A percentile compares a stretch with the other conserved stretches of the same genome.
Conservation (phyloP, 2,113 vertebrate genomes). For the Cromileptes altivelis region DNA sequence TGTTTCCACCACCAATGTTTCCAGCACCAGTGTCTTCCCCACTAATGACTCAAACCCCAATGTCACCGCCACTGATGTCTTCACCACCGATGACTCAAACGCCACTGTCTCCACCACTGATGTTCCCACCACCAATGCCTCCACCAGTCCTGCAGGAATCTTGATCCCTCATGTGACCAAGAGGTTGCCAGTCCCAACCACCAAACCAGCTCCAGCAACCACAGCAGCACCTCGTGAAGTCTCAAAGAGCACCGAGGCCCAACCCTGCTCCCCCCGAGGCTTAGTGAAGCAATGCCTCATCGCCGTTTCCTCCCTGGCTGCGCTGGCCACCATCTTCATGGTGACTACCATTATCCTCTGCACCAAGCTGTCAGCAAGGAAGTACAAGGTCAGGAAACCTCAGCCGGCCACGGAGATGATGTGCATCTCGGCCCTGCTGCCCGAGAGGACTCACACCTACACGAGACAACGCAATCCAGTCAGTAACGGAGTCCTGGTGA, state of each 20-base stretch:
- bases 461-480: conserved; percentile 54
- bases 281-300: conserved; percentile 84
- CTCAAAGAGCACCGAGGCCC: background rate
- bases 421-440: conserved; percentile 90
- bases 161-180: background rate
- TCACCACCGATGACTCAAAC: background rate
- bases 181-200: background rate
- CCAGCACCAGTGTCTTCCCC: background rate
- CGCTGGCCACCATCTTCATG: conserved; percentile 87
- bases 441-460: conserved; percentile 70
- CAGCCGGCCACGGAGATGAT: conserved; percentile 88
- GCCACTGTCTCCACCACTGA: background rate
- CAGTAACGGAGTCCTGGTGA: conserved; percentile 68
- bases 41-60: background rate
- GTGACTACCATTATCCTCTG: conserved; percentile 86
- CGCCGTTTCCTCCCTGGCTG: conserved; percentile 85
- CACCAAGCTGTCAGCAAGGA: conserved; percentile 82
- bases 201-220: background rate
- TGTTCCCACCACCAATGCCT: background rate
- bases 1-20: background rate
- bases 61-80: background rate
- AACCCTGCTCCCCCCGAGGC: conserved; percentile 42
- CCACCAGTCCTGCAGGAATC: conserved; percentile 21
- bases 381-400: conserved; percentile 56
- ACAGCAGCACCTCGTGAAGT: background rate